Evolutionary conservation across 2,888 invertebrate species (phyloP), one percentile per base, ranked within the genome.

Genomic region (Beris chalybata): DNA sequence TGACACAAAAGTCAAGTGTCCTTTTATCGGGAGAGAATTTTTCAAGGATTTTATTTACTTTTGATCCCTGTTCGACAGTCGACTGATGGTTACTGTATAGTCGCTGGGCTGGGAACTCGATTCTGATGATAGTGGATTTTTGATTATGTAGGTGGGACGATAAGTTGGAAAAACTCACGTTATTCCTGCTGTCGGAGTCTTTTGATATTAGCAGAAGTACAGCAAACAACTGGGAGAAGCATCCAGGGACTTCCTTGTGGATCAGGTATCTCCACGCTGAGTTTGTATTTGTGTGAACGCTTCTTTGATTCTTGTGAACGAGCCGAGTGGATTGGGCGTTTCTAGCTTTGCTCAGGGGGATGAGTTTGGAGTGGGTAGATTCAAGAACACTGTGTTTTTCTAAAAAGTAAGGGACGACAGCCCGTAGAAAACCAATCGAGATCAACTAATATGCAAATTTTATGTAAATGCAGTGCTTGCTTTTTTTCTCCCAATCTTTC

Each of bases 391-490:
- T 5, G 15, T 67, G 48, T 63, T 50, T 67, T 67, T 53, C 43
- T 56, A 32, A 32, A 65, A 57, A 66, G 65, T 56, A 52, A 61
- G 67, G 64, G 69, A 64, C 59, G 64, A 61, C 58, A 63, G 5
- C 15, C 38, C 55, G 64, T 64, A 38, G 45, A 64, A 70, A 70
- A 67, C 69, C 70, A 70, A 71, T 71, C 68, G 70, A 71, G 68
- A 71, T 70, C 71, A 71, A 71, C 71, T 71, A 71, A 71, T 71
- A 71, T 71, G 71, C 61, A 71, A 71, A 71, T 71, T 71, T 71
- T 71, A 71, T 71, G 71, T 64, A 71, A 71, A 71, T 71, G 66
- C 59, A 66, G 54, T 64, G 61, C 69, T 66, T 66, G 58, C 44
- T 53, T 31, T 52, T 53, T 53, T 53, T 54, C 50, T 52, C 38